Evolutionary conservation across 1,140 invertebrate genomes (phyloP).

Genomic region (Oedothorax gibbosus): DNA sequence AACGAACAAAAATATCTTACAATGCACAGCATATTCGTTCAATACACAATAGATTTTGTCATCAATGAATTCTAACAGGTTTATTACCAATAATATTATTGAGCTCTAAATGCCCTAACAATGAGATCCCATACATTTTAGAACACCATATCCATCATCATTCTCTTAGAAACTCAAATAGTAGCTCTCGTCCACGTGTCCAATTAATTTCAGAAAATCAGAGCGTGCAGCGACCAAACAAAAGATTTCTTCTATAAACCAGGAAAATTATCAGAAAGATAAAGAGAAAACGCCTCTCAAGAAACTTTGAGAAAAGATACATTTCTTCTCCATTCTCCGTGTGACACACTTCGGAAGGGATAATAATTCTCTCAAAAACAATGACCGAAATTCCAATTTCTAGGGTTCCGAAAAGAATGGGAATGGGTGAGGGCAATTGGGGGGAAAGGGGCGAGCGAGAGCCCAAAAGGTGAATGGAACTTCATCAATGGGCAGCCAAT

Average conservation of each 20-base stretch:
- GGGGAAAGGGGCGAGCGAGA: background rate
- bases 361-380: conserved; percentile 12
- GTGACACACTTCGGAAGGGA: background rate
- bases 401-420: conserved; percentile 22
- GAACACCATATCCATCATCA: too few relatives aligned
- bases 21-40: too few relatives aligned
- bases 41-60: too few relatives aligned
- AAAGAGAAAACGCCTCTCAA: conserved; percentile 23
- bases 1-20: too few relatives aligned
- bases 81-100: too few relatives aligned
- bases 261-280: background rate
- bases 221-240: conserved; percentile 10
- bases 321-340: background rate
- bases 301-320: conserved; percentile 24
- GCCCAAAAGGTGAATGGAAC: conserved; percentile 35
- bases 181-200: too few relatives aligned
- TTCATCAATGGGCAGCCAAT: conserved; percentile 39
- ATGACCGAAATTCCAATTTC: conserved; percentile 47
- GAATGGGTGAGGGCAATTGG: background rate
- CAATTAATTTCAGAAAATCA: conserved; percentile 35
- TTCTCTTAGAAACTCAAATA: too few relatives aligned
- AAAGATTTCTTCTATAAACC: background rate
- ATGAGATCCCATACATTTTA: too few relatives aligned
- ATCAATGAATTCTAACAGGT: too few relatives aligned
- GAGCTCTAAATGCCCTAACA: too few relatives aligned